phyloP scores from a whole-genome alignment of 2,113 vertebrate genomes.

The Dolichallabes microphthalmus region DNA sequence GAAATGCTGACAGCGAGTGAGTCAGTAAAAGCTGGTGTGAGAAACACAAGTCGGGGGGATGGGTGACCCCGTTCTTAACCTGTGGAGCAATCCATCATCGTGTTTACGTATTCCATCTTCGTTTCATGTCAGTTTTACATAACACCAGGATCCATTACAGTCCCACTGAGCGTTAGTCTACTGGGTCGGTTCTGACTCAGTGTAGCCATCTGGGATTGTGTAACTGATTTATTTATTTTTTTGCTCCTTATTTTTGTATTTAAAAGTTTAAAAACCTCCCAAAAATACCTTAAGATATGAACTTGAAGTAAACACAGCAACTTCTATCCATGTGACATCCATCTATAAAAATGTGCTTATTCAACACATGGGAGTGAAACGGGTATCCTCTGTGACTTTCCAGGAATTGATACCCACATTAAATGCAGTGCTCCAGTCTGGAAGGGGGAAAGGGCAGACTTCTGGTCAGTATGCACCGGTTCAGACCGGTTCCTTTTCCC shows the following conservation, averaged over 20 bases:
- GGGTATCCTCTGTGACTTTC: conserved; percentile 60
- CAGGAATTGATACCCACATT: conserved; percentile 59
- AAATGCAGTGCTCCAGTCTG: conserved; percentile 49
- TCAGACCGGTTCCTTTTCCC: conserved; percentile 70
- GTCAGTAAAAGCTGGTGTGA: conserved; percentile 15
- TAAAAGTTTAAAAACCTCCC: background rate
- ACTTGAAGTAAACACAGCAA: conserved; percentile 43
- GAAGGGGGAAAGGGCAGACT: conserved; percentile 51
- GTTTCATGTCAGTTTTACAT: conserved; percentile 7
- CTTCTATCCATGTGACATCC: conserved; percentile 28
- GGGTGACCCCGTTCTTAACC: conserved; percentile 7
- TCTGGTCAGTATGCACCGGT: conserved; percentile 66
- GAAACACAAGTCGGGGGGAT: conserved; percentile 18
- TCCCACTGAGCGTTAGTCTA: background rate
- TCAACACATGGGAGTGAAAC: conserved; percentile 45
- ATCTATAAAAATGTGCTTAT: conserved; percentile 39
- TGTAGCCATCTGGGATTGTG: background rate
- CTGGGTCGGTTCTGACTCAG: background rate
- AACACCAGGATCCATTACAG: conserved; percentile 1
- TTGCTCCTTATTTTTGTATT: background rate
- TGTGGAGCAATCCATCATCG: background rate
- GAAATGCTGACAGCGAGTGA: conserved; percentile 1
- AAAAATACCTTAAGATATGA: conserved; percentile 33
- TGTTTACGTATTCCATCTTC: conserved; percentile 1
- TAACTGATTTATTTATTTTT: background rate